Evolutionary conservation across 37 sponge, comb jelly and placozoan genomes (phyloP), one percentile per base, ranked within the genome.

Genomic region (Beroe forskalii): DNA sequence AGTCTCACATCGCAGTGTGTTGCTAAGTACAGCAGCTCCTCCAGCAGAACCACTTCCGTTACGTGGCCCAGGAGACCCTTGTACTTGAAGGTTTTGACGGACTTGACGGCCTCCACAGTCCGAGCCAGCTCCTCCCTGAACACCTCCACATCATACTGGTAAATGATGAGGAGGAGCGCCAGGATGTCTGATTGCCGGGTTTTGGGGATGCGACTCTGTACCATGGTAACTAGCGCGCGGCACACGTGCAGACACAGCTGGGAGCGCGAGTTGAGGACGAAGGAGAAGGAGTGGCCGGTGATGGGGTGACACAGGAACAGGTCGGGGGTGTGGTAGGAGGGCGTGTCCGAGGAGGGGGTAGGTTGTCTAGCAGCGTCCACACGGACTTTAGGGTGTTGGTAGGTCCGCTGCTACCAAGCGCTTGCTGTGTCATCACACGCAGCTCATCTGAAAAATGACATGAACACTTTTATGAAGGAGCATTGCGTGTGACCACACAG

Each of bases 21-120:
- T 9, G 86, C 55, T 22, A 80, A 17, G 86, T 80, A 30, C 25
- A 80, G 40, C 55, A 80, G 27, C 55, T 80, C 86, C 55, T 80
- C 86, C 23, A 80, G 48, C 55, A 80, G 27, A 0, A 17, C 86
- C 12, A 80, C 55, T 48, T 80, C 55, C 14, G 86, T 43, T 1
- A 80, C 55, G 37, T 80, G 55, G 17, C 55, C 28, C 44, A 80
- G 86, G 0, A 80, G 55, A 22, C 86, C 86, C 86, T 80, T 80
- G 86, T 44, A 80, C 27, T 80, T 80, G 86, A 80, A 80, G 9
- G 55, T 80, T 44, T 80, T 80, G 25, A 80, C 55, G n/a, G 44
- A 41, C 27, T 44, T 41, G 12, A 80, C 55, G 2, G 55, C 55
- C 55, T 41, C 55, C 1, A 80, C 4, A 23, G 86, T 80, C 19